Base-by-base conservation (phyloP, 1,140 invertebrate species). In the Pygmarrhopalites habei region DNA sequence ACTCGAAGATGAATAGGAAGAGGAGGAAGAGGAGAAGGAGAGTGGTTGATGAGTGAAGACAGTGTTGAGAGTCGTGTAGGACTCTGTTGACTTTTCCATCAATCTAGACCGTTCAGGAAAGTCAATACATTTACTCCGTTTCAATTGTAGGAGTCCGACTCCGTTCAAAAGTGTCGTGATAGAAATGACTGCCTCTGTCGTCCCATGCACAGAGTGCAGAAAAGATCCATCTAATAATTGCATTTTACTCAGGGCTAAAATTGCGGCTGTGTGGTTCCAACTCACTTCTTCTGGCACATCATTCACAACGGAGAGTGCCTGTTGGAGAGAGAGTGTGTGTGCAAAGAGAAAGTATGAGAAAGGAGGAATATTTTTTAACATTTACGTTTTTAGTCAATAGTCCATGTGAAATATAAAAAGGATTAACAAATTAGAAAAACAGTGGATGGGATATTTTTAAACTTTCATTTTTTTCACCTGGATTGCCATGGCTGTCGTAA, bases 201-300 rank as follows among this genome's bases (percentile, higher is more conserved):
- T 91, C 5, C 82, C 79, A 0, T 83, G 81, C 4, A 88, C 80
- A 44, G 74, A 77, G 68, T 84, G 83, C 19, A 82, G 85, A 77
- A 89, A 91, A 0, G 86, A 87, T 5, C 89, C 89, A 70, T 89
- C 86, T 1, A 80, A 74, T 25, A 81, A 79, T 75, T 91, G 89
- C 19, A 85, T 80, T 58, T 80, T 80, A n/a, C 84, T 77, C 7
- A 91, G 77, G 81, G 85, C 90, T 17, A 80, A 76, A 4, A 86
- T 78, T 1, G 88, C 87, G 0, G 85, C 83, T 0, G 87, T 85
- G 46, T 83, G 80, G 71, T 89, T 90, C 87, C 88, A 90, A 65
- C 79, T 82, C 52, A 51, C 44, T 1, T 59, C 71, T 73, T 21
- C 44, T 25, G 80, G 85, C 70, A 76, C 81, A 72, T 85, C 84